Conservation (phyloP, 2,888 invertebrate genomes). For the Scaptomyza polygonia region DNA sequence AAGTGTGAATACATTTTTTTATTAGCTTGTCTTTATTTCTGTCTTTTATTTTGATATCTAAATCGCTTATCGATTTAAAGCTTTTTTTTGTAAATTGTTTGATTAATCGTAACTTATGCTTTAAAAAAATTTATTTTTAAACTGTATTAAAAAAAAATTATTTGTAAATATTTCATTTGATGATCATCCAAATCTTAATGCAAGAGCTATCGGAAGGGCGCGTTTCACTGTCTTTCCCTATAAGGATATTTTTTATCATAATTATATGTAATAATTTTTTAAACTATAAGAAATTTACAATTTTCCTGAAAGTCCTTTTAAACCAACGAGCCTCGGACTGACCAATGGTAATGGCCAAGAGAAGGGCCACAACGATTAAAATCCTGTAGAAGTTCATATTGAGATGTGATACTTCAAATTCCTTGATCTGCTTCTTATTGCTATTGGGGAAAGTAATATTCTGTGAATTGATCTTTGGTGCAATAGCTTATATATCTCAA, state of each 20-base stretch:
- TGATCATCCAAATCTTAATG: too few species aligned
- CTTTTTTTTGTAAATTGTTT: too few species aligned
- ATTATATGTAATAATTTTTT: background rate
- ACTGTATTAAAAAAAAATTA: too few species aligned
- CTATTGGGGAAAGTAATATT: background rate
- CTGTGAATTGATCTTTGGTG: background rate
- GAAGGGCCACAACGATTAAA: slow-evolving; percentile 48
- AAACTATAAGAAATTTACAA: slow-evolving; percentile 43
- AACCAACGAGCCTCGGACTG: slow-evolving; percentile 62
- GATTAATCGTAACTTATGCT: too few species aligned
- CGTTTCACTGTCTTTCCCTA: background rate
- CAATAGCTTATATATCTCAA: background rate
- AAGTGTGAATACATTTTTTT: background rate
- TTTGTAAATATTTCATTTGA: too few species aligned
- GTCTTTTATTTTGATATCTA: too few species aligned
- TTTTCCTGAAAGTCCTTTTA: slow-evolving; percentile 52
- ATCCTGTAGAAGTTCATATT: slow-evolving; percentile 66
- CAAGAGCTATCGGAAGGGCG: too few species aligned
- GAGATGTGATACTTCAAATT: background rate
- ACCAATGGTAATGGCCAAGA: slow-evolving; percentile 47
- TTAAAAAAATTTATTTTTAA: too few species aligned
- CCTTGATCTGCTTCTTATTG: background rate
- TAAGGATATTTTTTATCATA: background rate
- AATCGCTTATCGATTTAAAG: too few species aligned
- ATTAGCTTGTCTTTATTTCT: too few species aligned